Evolutionary conservation across 2,888 invertebrate species (phyloP).

Genomic region (Caenorhabditis wallacei): DNA sequence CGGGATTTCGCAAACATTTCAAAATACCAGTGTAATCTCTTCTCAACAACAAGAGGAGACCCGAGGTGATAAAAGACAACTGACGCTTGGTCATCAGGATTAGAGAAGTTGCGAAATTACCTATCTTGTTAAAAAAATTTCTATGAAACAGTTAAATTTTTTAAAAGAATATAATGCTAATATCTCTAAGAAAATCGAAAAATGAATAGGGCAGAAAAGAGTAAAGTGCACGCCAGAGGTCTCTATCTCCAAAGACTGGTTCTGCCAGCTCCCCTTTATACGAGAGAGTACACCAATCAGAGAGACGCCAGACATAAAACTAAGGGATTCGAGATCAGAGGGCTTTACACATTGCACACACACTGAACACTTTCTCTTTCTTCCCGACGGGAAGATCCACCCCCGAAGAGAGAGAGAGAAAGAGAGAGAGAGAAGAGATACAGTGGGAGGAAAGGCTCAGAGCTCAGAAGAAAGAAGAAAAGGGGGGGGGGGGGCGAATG

Average conservation of each 20-base stretch:
- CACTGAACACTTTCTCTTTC: conserved; percentile 49
- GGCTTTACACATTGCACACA: conserved; percentile 51
- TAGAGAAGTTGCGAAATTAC: conserved; percentile 30
- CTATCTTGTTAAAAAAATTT: too few relatives aligned
- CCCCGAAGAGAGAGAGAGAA: conserved; percentile 40
- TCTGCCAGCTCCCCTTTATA: conserved; percentile 8
- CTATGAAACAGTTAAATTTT: too few relatives aligned
- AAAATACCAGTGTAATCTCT: too few relatives aligned
- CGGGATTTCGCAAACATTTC: too few relatives aligned
- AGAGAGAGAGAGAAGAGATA: neutral
- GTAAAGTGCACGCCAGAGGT: neutral
- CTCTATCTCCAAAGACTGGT: conserved; percentile 47
- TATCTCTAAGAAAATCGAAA: neutral
- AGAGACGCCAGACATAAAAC: conserved; percentile 35
- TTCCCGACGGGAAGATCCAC: conserved; percentile 48
- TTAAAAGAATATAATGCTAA: too few relatives aligned
- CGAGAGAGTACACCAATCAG: conserved; percentile 40
- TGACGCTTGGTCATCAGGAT: conserved; percentile 40
- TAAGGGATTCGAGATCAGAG: conserved; percentile 41
- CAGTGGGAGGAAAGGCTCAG: conserved; percentile 18
- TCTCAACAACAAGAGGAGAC: conserved; percentile 14
- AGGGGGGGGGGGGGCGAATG: neutral
- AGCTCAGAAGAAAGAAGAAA: conserved; percentile 14
- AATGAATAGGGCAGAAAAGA: conserved; percentile 32
- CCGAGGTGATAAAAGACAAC: conserved; percentile 54